Evolutionary conservation across 1,140 invertebrate species (phyloP).

Genomic region (Lanistes nyassanus): DNA sequence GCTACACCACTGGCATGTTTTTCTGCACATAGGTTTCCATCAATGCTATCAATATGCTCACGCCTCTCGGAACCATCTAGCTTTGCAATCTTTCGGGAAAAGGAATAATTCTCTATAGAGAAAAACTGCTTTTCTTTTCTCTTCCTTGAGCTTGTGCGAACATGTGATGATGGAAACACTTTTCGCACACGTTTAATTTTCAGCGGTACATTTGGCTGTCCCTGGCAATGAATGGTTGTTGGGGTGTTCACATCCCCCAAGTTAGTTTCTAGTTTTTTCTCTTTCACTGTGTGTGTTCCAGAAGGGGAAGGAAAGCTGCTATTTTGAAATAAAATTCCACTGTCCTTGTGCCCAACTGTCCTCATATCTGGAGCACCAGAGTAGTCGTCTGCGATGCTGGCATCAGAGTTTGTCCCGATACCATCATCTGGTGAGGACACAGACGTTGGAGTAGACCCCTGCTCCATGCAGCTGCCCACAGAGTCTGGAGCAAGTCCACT

Average conservation of each 20-base stretch:
- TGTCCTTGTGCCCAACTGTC: neutral
- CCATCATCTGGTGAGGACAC: neutral
- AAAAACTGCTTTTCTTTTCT: constrained; percentile 61
- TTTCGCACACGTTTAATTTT: neutral
- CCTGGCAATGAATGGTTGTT: neutral
- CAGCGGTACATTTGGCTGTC: neutral
- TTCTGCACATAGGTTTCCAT: constrained; percentile 11
- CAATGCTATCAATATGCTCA: constrained; percentile 5
- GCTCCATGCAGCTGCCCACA: neutral
- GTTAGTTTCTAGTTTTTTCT: constrained; percentile 7
- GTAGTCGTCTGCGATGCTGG: neutral
- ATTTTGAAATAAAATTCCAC: neutral
- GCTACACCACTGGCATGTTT: neutral
- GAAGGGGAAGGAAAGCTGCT: neutral
- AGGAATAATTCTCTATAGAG: constrained; percentile 61
- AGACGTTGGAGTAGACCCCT: neutral
- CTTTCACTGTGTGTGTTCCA: constrained; percentile 9
- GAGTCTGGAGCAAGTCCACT: constrained; percentile 7
- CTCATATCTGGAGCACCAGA: neutral
- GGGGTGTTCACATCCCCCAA: neutral
- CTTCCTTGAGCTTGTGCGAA: constrained; percentile 53
- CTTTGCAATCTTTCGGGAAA: constrained; percentile 26
- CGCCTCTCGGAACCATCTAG: neutral
- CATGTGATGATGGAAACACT: constrained; percentile 2
- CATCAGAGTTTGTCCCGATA: neutral